These are phyloP conservation scores for Antennarius striatus DNA, from an alignment of 2,113 vertebrate species.

Conservation along the genomic window DNA sequence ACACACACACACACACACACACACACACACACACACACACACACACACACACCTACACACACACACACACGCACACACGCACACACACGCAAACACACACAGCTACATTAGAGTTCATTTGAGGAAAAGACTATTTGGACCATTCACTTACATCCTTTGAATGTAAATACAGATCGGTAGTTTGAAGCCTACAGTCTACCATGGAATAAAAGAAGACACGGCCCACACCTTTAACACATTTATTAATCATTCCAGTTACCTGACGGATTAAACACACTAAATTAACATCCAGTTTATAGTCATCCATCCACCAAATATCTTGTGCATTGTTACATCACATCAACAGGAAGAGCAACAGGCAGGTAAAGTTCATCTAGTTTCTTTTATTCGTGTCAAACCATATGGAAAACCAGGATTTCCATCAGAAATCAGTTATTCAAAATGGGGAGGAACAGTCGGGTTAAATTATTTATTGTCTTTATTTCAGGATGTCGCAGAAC, in stretches of 20 bases:
- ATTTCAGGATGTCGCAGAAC: constrained; percentile 80
- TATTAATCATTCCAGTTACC: constrained; percentile 53
- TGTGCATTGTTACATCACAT: constrained; percentile 32
- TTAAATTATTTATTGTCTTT: constrained; percentile 24
- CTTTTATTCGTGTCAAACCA: constrained; percentile 33
- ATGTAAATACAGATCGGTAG: no score
- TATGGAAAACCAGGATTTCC: constrained; percentile 24
- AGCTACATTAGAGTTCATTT: no score
- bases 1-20: no score
- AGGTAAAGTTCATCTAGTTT: constrained; percentile 34
- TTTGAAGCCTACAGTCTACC: not conserved
- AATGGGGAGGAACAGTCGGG: constrained; percentile 4
- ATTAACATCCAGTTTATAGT: constrained; percentile 20
- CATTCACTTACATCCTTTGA: no score
- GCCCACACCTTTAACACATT: constrained; percentile 42
- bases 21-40: no score
- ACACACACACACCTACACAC: no score
- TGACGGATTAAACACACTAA: constrained; percentile 29
- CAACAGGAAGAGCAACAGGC: constrained; percentile 51
- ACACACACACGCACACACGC: no score
- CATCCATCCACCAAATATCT: constrained; percentile 15
- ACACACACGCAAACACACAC: no score
- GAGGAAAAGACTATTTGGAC: no score
- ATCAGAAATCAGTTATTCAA: constrained; percentile 8
- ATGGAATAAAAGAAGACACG: not conserved